Base-by-base conservation (phyloP, 2,113 vertebrate genomes). In the Phyllostomus hastatus region DNA sequence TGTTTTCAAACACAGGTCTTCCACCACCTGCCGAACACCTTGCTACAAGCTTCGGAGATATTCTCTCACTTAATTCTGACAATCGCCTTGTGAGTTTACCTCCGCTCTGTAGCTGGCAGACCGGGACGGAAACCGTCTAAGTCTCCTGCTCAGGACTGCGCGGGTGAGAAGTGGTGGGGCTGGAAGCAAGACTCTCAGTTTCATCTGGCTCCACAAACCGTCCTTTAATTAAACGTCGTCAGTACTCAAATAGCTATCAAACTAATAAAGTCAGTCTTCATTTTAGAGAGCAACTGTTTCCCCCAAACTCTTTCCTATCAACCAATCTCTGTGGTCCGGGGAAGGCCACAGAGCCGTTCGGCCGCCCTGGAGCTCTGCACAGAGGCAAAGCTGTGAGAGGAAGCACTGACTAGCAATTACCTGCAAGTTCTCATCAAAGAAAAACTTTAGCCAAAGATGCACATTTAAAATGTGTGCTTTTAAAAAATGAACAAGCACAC, bases 31-130 rank as follows among this genome's bases (percentile, higher is more conserved):
- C 83, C 88, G 38, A 87, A 82, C 22, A 81, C n/a, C 17, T 1
- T n/a, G 41, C 57, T 41, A 84, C 12, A 4, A 59, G 24, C 54
- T 57, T 59, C 10, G 5, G 10, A 26, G n/a, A 20, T 54, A 11
- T 54, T 73, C 92, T 79, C 72, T 78, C 76, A 80, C 11, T 93
- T 85, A 73, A 92, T 84, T 73, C 73, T 94, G 38, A 95, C 64
- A 90, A 61, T 52, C 22, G 35, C n/a, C 80, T 33, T 2, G 43
- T 70, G 22, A 52, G 31, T 90, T 31, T 59, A 82, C 70, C 31
- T 75, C 35, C 17, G 17, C n/a, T 90, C 50, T 81, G 20, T 22
- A 78, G 20, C 72, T 5, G 12, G 59, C 33, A 61, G 92, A 66
- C 28, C 26, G 26, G 90, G 43, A 38, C 0, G 11, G 22, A 48